Evolutionary conservation across 2,113 vertebrate genomes (phyloP), one percentile per base, ranked within the genome.

Genomic region (Paralichthys olivaceus): DNA sequence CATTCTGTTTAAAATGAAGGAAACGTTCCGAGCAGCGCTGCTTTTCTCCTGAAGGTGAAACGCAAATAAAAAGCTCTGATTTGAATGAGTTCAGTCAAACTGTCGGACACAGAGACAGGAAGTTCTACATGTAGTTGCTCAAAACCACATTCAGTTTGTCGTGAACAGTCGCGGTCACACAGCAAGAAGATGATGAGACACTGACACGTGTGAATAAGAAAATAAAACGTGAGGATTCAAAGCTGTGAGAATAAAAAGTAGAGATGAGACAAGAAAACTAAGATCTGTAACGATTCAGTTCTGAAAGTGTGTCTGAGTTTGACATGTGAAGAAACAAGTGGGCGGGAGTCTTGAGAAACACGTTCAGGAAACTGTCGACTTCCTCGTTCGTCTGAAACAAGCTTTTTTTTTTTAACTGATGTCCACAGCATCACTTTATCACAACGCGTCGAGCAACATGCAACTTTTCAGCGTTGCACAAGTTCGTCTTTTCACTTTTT

Each of bases 301-400:
- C n/a, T n/a, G n/a, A n/a, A n/a, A n/a, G n/a, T n/a, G n/a, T n/a
- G n/a, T n/a, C 15, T 23, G 12, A 72, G 11, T 54, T 45, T 53
- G 32, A 72, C 57, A 55, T n/a, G 49, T 51, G 20, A 17, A 67
- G 55, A 66, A 79, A 55, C 2, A 20, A 60, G 70, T 34, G 77
- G 47, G 69, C 77, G 59, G 55, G 20, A 69, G 72, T 62, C 68
- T 84, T 83, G 58, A 81, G 76, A 84, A 80, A 90, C 28, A 63
- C 22, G 3, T 45, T 69, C 63, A 90, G 77, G 77, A 87, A 84
- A 22, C 82, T 0, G 28, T 51, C 55, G 7, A 80, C 87, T 87
- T 87, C 84, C 86, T 85, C 22, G 45, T 81, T 69, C 69, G 55
- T 62, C 8, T 49, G 25, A 60, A 32, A 45, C 78, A 67, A 4